These are phyloP conservation scores for Echinarachnius parma DNA, from an alignment of 53 echinoderm and acorn worm genomes.

Conservation along the genomic window DNA sequence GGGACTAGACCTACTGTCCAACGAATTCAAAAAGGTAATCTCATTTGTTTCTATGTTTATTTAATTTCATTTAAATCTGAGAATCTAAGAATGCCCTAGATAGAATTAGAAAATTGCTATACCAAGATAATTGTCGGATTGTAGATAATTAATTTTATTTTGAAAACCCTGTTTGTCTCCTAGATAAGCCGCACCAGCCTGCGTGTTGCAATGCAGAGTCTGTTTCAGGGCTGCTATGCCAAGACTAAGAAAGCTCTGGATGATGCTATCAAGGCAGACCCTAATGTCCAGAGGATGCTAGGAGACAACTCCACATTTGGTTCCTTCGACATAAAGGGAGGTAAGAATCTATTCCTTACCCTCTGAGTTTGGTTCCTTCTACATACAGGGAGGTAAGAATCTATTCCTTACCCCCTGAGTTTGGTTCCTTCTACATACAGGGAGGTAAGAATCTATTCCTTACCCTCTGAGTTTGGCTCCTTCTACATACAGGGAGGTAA, in stretches of 20 bases:
- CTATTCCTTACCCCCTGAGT: no score
- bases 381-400: no score
- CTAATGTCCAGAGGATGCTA: conserved; percentile 10
- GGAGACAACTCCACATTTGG: conserved; percentile 1
- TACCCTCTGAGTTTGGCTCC: no score
- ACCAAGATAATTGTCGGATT: background rate
- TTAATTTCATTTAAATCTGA: background rate
- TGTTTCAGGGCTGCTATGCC: conserved; percentile 8
- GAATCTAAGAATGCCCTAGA: background rate
- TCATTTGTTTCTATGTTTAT: background rate
- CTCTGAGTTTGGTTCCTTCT: no score
- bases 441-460: no score
- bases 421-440: no score
- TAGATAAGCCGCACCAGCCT: conserved; percentile 30
- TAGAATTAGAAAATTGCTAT: no score
- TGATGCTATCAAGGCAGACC: conserved; percentile 21
- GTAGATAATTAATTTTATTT: background rate
- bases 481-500: no score
- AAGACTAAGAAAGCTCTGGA: conserved; percentile 28
- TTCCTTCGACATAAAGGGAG: conserved; percentile 20
- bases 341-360: no score
- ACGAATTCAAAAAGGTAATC: conserved; percentile 54
- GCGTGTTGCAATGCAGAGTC: conserved; percentile 1
- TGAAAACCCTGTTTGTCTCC: no score
- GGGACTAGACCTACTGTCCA: conserved; percentile 36